Conservation (phyloP, 2,797 vertebrate genomes). For the Huso huso region DNA sequence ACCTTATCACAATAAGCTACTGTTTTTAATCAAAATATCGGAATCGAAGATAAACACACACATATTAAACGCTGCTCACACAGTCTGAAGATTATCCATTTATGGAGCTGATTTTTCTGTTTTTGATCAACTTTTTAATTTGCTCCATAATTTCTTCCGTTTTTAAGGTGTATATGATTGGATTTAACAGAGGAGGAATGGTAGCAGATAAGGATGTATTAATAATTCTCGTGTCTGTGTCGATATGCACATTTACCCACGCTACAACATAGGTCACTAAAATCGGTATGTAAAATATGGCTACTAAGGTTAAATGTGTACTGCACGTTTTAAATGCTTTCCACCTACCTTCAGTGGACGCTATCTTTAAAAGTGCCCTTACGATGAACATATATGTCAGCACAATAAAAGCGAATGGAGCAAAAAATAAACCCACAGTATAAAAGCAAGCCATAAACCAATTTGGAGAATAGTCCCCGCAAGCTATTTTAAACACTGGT, state of each 20-base stretch:
- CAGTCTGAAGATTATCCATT: neutral
- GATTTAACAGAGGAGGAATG: constrained; percentile 19
- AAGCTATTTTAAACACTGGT: constrained; percentile 19
- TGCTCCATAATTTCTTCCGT: constrained; percentile 18
- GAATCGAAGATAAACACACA: neutral
- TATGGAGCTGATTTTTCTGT: constrained; percentile 9
- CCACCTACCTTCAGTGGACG: constrained; percentile 14
- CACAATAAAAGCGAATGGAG: constrained; percentile 15
- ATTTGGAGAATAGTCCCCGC: constrained; percentile 19
- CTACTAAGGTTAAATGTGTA: constrained; percentile 16
- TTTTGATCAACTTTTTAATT: constrained; percentile 12
- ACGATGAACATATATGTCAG: constrained; percentile 16
- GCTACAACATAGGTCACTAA: constrained; percentile 14
- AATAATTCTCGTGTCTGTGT: constrained; percentile 22
- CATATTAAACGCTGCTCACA: too few relatives aligned
- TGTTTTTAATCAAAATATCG: neutral
- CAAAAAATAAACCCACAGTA: constrained; percentile 8
- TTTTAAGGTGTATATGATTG: constrained; percentile 21
- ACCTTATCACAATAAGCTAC: neutral
- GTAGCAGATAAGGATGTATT: constrained; percentile 17
- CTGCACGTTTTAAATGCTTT: constrained; percentile 20
- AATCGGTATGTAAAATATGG: constrained; percentile 15
- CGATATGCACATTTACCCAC: constrained; percentile 20
- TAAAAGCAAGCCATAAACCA: constrained; percentile 16
- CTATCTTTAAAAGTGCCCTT: constrained; percentile 15